Base-by-base conservation (phyloP, 2,797 vertebrate species). In the Ctenopoma kingsleyae region DNA sequence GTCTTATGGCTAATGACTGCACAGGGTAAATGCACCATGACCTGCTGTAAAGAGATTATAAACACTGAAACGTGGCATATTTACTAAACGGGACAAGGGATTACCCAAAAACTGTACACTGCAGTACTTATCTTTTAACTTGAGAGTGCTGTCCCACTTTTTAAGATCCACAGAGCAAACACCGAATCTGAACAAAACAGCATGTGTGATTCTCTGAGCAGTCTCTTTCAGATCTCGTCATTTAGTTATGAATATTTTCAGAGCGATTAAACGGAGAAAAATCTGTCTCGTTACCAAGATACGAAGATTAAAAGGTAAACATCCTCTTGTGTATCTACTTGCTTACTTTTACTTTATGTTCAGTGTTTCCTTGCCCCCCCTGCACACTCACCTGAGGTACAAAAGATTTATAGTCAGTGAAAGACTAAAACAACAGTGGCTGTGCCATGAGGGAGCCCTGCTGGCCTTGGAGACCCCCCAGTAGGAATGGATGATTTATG, bases 41-140 rank as follows among this genome's bases (percentile, higher is more conserved):
- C 22, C 65, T 22, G 19, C 38, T 55, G 23, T 60, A 70, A 77
- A 32, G 9, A 68, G 83, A 84, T 84, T 86, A 82, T 38, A 35
- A n/a, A 63, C 2, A 64, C 4, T 65, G 12, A 62, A 70, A 67
- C 36, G 19, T 60, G 40, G 6, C 30, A 62, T 38, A 71, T 78
- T 80, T 64, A 74, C 40, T 20, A 47, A 57, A 64, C 1, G 1
- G n/a, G 40, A 10, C 2, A 20, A 10, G 12, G 41, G 36, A 52
- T 81, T 68, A 74, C 0, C 6, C 11, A n/a, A 35, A 67, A 54
- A 53, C 68, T 35, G 12, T 40, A 49, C 12, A 50, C 60, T 56
- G 32, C 43, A 17, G 13, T 7, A 17, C 2, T 58, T 40, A 20
- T 63, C 6, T 27, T 56, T 66, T 8, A 20, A 32, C 7, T 15